phyloP scores from a whole-genome alignment of 2,797 vertebrate species.

The Limosa lapponica region DNA sequence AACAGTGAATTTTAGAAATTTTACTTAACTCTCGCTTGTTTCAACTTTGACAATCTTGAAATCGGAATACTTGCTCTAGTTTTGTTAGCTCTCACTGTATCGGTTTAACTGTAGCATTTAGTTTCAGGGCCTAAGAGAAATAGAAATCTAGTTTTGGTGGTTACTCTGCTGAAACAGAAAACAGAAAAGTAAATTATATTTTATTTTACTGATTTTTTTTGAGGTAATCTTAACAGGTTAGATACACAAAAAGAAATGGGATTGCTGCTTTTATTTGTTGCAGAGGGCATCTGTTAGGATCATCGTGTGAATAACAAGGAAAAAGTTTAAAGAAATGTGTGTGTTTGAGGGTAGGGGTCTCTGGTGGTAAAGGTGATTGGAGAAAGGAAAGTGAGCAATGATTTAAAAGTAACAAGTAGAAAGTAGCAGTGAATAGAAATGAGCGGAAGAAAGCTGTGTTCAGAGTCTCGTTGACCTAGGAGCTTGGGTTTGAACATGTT shows the following conservation, averaged over 20 bases:
- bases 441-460: background rate
- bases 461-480: background rate
- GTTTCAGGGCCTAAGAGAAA: conserved; percentile 80
- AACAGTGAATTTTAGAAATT: conserved; percentile 74
- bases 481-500: background rate
- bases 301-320: background rate
- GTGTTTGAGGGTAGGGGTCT: background rate
- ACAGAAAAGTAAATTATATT: conserved; percentile 68
- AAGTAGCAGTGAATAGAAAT: background rate
- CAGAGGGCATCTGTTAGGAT: background rate
- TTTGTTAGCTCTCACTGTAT: conserved; percentile 77
- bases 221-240: background rate
- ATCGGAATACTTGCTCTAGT: conserved; percentile 73
- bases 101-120: conserved; percentile 75
- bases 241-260: background rate
- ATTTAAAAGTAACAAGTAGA: background rate
- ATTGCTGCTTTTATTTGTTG: background rate
- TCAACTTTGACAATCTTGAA: conserved; percentile 74
- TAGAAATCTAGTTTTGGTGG: conserved; percentile 81
- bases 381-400: background rate
- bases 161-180: conserved; percentile 82
- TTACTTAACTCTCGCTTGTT: conserved; percentile 80
- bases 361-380: background rate
- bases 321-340: background rate
- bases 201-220: conserved; percentile 29